Evolutionary conservation across 1,140 invertebrate species (phyloP), one percentile per base, ranked within the genome.

Genomic region (Leguminivora glycinivorella): DNA sequence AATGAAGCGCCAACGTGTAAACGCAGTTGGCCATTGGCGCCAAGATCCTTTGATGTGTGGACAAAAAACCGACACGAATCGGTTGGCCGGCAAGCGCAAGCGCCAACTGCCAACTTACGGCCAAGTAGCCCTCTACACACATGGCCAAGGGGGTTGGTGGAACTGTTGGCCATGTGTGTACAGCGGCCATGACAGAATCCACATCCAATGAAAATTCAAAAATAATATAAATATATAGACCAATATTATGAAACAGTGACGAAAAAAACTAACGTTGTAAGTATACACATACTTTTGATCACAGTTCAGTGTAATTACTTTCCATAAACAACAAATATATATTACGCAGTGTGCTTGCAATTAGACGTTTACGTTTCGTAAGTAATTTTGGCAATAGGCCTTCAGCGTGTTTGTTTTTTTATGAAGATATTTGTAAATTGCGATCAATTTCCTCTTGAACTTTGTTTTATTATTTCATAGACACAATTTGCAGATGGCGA

Each of bases 401-500:
- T 31, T 7, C 6, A 34, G 4, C 25, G 6, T 10, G 12, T n/a
- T 60, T 26, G 14, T 63, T 34, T 63, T 63, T 58, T 58, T n/a
- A 17, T 63, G 1, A 29, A 63, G 58, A 19, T 17, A 19, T 63
- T 29, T 34, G 25, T 12, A 6, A 17, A 63, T 31, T 63, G 26
- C n/a, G 26, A 29, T 2, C 14, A 9, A 29, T 29, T 63, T 63
- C 26, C 58, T 12, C 25, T 52, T 63, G 58, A 29, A 29, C 26
- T 31, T 63, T 26, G 26, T 19, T 52, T 19, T 19, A 52, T 6
- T 52, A 19, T 52, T 2, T 1, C 6, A 22, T 52, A 1, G n/a
- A 58, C 17, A 31, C 58, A 4, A 63, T 69, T 85, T 83, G 69
- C 90, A 93, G 87, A 96, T 96, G 95, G 93, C 95, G 85, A 94